Evolutionary conservation across 30 jellyfish, hydroid and myxozoan species (phyloP).

Genomic region (Cassiopea andromeda): DNA sequence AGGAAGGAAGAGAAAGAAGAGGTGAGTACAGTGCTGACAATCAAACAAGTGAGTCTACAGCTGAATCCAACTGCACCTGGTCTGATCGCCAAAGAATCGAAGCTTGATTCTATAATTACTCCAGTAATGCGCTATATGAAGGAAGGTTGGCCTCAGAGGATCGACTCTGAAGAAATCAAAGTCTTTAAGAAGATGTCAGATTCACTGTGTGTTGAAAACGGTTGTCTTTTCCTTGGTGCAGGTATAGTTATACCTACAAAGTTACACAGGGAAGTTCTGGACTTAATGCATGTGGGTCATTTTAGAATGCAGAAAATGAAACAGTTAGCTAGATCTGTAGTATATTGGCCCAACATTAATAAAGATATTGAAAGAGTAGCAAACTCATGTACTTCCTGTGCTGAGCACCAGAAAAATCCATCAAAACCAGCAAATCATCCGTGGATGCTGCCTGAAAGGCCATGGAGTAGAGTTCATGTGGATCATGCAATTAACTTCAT

Average conservation of each 20-base stretch:
- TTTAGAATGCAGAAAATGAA: not conserved
- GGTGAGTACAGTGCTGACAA: not conserved
- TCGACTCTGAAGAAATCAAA: not conserved
- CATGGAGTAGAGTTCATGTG: not conserved
- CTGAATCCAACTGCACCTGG: not conserved
- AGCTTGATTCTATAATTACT: not conserved
- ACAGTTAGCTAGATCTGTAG: not conserved
- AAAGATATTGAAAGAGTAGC: not conserved
- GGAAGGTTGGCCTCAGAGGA: not conserved
- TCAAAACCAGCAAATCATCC: not conserved
- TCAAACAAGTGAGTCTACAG: not conserved
- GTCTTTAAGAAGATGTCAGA: not conserved
- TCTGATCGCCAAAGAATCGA: not conserved
- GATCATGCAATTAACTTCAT: not conserved
- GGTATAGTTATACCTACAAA: not conserved
- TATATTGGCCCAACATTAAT: not conserved
- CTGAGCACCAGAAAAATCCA: not conserved
- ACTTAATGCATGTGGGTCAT: not conserved
- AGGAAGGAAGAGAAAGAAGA: not conserved
- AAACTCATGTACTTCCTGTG: not conserved
- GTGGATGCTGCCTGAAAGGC: not conserved
- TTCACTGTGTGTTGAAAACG: not conserved
- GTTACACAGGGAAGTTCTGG: not conserved
- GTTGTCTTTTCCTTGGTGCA: not conserved
- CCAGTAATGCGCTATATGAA: not conserved